A percentile compares a stretch with the other conserved stretches of the same genome.
Evolutionary conservation across 2,888 invertebrate species (phyloP).

Genomic region (Lypha dubia): DNA sequence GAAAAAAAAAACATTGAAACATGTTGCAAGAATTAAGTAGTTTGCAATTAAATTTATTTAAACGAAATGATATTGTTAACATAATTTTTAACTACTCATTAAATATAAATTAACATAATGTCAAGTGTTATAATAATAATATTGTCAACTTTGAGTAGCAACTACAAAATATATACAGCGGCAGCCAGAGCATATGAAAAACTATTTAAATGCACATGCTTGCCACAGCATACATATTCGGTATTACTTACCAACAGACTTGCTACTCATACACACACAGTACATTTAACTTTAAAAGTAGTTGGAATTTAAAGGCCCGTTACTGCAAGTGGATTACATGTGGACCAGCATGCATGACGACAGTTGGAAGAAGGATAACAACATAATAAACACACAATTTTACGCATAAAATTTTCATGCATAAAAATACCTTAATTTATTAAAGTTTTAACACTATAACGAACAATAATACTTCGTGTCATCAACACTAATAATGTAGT

Average conservation of each 20-base stretch:
- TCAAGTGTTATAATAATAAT: slow-evolving; percentile 57
- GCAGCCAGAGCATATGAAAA: background rate
- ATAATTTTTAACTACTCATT: slow-evolving; percentile 60
- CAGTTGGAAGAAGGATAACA: slow-evolving; percentile 25
- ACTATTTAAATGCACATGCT: slow-evolving; percentile 15
- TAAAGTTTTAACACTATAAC: slow-evolving; percentile 47
- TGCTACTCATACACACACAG: background rate
- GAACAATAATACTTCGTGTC: background rate
- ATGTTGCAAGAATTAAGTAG: slow-evolving; percentile 32
- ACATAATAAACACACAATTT: slow-evolving; percentile 42
- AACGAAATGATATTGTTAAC: slow-evolving; percentile 66
- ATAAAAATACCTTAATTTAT: slow-evolving; percentile 66
- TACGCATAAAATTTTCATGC: slow-evolving; percentile 59
- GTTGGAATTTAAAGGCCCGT: slow-evolving; percentile 26
- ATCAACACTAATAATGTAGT: background rate
- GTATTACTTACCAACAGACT: slow-evolving; percentile 10
- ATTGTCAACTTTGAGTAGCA: slow-evolving; percentile 45
- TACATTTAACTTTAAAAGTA: slow-evolving; percentile 23
- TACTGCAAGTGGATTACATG: background rate
- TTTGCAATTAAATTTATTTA: slow-evolving; percentile 60
- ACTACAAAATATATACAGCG: background rate
- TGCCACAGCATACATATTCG: slow-evolving; percentile 18
- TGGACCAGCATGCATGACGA: background rate
- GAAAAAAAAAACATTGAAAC: background rate
- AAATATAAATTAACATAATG: slow-evolving; percentile 65